A percentile compares a stretch with the other conserved stretches of the same genome.
Conservation (phyloP, 2,888 invertebrate species). For the Hydrotaea diabolus region DNA sequence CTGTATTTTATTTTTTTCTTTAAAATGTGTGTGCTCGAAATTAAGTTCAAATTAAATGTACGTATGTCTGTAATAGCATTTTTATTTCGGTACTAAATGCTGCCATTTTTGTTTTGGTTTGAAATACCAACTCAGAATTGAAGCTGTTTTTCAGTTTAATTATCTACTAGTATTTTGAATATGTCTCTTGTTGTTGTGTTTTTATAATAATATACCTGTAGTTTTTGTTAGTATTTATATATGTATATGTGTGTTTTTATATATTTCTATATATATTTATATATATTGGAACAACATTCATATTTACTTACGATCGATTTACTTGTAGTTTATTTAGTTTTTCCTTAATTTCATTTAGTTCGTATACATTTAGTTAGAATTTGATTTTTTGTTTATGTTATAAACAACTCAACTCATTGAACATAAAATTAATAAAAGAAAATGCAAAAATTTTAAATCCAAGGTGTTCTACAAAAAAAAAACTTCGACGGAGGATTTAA, state of each 20-base stretch:
- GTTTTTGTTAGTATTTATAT: slow-evolving; percentile 39
- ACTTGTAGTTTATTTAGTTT: slow-evolving; percentile 28
- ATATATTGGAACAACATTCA: slow-evolving; percentile 60
- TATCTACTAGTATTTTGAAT: slow-evolving; percentile 49
- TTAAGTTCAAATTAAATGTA: not conserved
- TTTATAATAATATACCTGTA: slow-evolving; percentile 63
- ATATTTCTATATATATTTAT: slow-evolving; percentile 32
- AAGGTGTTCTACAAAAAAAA: not conserved
- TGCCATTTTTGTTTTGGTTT: not conserved
- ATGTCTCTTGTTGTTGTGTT: slow-evolving; percentile 37
- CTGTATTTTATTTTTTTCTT: slow-evolving; percentile 51
- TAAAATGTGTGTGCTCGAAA: slow-evolving; percentile 42
- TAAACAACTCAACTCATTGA: not conserved
- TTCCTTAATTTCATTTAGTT: slow-evolving; percentile 42
- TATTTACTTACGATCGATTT: slow-evolving; percentile 52
- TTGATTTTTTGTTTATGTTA: slow-evolving; percentile 25
- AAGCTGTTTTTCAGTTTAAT: slow-evolving; percentile 8
- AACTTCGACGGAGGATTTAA: not conserved
- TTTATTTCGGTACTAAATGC: slow-evolving; percentile 14
- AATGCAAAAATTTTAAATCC: slow-evolving; percentile 14
- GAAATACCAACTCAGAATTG: slow-evolving; percentile 15
- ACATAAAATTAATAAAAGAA: slow-evolving; percentile 35
- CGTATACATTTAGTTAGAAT: slow-evolving; percentile 62
- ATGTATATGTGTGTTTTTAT: slow-evolving; percentile 25
- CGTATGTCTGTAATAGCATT: slow-evolving; percentile 6